These are phyloP conservation scores for Sialia sialis DNA, from an alignment of 2,113 vertebrate genomes.

Conservation along the genomic window DNA sequence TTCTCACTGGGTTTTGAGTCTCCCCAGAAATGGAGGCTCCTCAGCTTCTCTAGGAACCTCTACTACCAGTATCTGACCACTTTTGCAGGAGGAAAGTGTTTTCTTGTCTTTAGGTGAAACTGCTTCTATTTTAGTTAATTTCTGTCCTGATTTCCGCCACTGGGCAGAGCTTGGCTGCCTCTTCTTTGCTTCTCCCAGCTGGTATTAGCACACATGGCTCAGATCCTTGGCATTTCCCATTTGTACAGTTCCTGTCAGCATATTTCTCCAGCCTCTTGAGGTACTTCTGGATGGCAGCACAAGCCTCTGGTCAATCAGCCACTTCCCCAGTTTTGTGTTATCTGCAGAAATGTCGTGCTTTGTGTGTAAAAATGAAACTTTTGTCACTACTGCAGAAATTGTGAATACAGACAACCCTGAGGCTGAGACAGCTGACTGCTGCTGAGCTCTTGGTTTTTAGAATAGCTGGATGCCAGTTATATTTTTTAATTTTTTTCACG, in stretches of 20 bases:
- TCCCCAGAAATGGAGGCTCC: neutral
- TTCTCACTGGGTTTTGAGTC: neutral
- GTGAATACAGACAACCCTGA: neutral
- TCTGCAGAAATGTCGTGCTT: neutral
- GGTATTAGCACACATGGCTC: accelerated
- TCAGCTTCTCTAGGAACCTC: accelerated
- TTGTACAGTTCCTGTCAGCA: accelerated
- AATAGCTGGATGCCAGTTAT: neutral
- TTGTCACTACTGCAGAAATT: neutral
- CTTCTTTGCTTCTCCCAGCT: neutral
- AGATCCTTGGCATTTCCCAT: neutral
- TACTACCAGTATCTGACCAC: neutral
- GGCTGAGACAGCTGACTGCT: neutral
- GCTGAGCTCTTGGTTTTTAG: neutral
- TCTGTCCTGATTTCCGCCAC: accelerated
- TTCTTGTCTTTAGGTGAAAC: neutral
- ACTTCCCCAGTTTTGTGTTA: neutral
- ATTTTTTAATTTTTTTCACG: neutral
- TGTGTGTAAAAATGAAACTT: neutral
- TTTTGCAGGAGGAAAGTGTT: neutral
- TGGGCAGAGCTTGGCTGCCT: neutral
- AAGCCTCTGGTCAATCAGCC: neutral
- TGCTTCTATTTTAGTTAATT: neutral
- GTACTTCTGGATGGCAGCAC: neutral
- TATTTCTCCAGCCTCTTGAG: neutral